Conservation (phyloP, 2,888 invertebrate species). For the Oscheius onirici region DNA sequence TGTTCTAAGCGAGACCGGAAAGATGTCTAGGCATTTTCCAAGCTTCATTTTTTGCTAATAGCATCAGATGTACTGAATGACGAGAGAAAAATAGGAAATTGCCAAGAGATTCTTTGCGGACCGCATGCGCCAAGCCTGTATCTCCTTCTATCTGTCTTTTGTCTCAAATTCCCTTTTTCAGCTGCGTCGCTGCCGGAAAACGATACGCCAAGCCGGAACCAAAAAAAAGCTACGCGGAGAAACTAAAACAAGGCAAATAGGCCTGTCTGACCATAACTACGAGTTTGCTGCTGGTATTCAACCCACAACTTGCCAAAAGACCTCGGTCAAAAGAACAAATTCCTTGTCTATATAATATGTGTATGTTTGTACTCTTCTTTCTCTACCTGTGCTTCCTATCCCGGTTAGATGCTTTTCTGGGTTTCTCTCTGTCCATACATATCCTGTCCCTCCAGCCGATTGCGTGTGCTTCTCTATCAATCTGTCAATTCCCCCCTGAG, state of each 20-base stretch:
- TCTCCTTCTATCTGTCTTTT: background rate
- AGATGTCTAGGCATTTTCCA: too few relatives aligned
- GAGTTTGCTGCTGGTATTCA: background rate
- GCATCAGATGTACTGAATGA: too few relatives aligned
- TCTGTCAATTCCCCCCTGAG: background rate
- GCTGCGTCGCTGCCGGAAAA: slow-evolving; percentile 36
- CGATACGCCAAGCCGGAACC: slow-evolving; percentile 40
- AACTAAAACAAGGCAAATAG: slow-evolving; percentile 37
- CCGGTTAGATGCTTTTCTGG: slow-evolving; percentile 13
- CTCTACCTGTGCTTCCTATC: background rate
- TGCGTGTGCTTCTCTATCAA: slow-evolving; percentile 2
- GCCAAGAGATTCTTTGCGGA: too few relatives aligned
- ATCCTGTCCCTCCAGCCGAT: slow-evolving; percentile 8
- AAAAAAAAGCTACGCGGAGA: slow-evolving; percentile 51
- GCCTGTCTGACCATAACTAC: background rate
- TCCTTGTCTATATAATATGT: background rate
- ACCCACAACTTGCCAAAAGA: background rate
- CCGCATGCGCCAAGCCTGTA: background rate
- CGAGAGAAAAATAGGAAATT: too few relatives aligned
- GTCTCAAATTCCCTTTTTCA: slow-evolving; percentile 14
- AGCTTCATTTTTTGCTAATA: too few relatives aligned
- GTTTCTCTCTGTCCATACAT: background rate
- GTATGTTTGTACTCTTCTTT: background rate
- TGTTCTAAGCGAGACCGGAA: too few relatives aligned
- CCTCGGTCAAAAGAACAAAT: background rate